Evolutionary conservation across 2,797 vertebrate genomes (phyloP).

Genomic region (Ctenosaura bakeri): DNA sequence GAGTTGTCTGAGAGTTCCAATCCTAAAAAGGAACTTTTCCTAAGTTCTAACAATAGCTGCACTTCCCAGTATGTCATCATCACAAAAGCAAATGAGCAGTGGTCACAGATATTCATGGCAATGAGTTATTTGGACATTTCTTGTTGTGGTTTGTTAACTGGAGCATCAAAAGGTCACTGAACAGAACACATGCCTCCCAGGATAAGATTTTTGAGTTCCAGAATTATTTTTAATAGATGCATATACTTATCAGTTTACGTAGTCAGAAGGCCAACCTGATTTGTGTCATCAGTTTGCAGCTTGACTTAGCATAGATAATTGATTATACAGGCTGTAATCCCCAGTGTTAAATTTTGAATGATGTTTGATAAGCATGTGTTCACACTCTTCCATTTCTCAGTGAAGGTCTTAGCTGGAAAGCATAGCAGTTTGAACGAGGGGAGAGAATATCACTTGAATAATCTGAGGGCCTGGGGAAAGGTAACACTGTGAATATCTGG

Average conservation of each 20-base stretch:
- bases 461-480: not conserved
- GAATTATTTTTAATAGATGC: slow-evolving; percentile 64
- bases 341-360: not conserved
- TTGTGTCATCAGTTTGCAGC: slow-evolving; percentile 44
- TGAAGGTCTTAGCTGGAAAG: slow-evolving; percentile 19
- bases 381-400: slow-evolving; percentile 52
- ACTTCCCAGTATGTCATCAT: not conserved
- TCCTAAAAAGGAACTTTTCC: too few species aligned
- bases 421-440: not conserved
- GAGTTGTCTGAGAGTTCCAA: too few species aligned
- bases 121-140: slow-evolving; percentile 40
- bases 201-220: slow-evolving; percentile 59
- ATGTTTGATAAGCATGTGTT: slow-evolving; percentile 11
- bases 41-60: too few species aligned
- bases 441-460: not conserved
- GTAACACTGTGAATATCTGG: not conserved
- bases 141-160: slow-evolving; percentile 58
- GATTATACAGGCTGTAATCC: slow-evolving; percentile 39
- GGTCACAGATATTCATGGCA: slow-evolving; percentile 46
- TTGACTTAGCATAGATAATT: slow-evolving; percentile 46
- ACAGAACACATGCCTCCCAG: slow-evolving; percentile 60
- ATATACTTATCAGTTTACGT: slow-evolving; percentile 49
- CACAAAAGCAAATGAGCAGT: slow-evolving; percentile 35
- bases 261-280: not conserved
- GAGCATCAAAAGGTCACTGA: slow-evolving; percentile 71